Evolutionary conservation across 2,113 vertebrate genomes (phyloP), one percentile per base, ranked within the genome.

Genomic region (Ciconia boyciana): DNA sequence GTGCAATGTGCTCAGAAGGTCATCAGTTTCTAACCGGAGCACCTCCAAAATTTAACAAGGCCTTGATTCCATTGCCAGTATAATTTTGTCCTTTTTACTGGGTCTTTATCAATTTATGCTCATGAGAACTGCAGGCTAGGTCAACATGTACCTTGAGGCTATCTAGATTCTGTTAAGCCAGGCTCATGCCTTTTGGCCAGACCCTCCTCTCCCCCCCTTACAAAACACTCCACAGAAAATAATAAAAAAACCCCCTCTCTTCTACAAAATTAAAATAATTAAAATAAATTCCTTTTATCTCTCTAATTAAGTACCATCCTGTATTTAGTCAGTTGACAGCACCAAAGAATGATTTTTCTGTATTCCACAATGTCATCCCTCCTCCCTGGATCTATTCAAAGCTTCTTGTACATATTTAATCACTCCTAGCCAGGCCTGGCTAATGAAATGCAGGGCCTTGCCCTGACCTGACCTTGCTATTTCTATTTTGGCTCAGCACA

Each of bases 371-470:
- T 96, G 91, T 84, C 93, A 97, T 90, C 71, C 94, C 94, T 96
- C 96, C 94, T 98, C 93, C 93, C 83, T 66, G 92, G 95, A 93
- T 96, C 96, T 96, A 98, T 97, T 98, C 97, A 97, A 96, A 97
- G 95, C 60, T 70, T 96, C 89, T 97, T 97, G 96, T 97, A 98
- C 89, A 92, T 97, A 96, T 97, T 98, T 97, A 98, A 98, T 98
- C 97, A 97, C 96, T 96, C 94, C 93, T 95, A 96, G 97, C 92
- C 94, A 88, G 96, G 94, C 93, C 55, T 82, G 95, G 96, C 95
- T 98, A 98, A 98, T 98, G 98, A 98, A 98, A 98, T 97, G 96
- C 97, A 96, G 92, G 92, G 97, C 97, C 96, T 97, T 98, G 94
- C 93, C 96, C 96, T 96, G 93, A 55, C 97, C 98, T 98, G 98